phyloP scores from a whole-genome alignment of 1,140 invertebrate genomes.

The Phymorhynchus buccinoides region DNA sequence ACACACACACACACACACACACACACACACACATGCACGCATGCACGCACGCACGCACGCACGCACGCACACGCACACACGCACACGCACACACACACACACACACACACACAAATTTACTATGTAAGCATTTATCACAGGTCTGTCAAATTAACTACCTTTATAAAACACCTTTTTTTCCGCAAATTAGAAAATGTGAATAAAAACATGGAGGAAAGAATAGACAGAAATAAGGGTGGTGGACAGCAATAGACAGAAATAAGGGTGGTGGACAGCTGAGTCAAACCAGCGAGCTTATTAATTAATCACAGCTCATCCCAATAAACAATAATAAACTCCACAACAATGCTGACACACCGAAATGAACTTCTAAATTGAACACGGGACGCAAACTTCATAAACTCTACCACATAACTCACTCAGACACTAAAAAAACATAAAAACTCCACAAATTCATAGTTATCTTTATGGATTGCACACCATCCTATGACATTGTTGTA shows the following conservation, averaged over 20 bases:
- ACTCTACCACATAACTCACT: background rate
- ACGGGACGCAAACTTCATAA: background rate
- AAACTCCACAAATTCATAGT: background rate
- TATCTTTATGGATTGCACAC: background rate
- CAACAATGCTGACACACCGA: background rate
- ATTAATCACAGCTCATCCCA: background rate
- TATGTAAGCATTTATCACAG: background rate
- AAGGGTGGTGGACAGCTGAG: background rate
- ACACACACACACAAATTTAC: background rate
- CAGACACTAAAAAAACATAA: background rate
- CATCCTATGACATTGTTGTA: too few relatives aligned
- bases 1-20: constrained; percentile 19
- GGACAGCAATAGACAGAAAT: too few relatives aligned
- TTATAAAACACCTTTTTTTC: too few relatives aligned
- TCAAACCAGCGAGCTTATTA: background rate
- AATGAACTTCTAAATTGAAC: background rate
- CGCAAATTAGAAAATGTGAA: too few relatives aligned
- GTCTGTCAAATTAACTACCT: background rate
- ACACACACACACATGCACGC: background rate
- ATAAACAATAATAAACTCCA: background rate
- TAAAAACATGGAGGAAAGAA: background rate
- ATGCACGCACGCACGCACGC: background rate
- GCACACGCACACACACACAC: background rate
- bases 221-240: too few relatives aligned
- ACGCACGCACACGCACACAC: background rate